Evolutionary conservation across 64 coral and sea anemone genomes (phyloP), one percentile per base, ranked within the genome.

Genomic region (Pocillopora damicornis): DNA sequence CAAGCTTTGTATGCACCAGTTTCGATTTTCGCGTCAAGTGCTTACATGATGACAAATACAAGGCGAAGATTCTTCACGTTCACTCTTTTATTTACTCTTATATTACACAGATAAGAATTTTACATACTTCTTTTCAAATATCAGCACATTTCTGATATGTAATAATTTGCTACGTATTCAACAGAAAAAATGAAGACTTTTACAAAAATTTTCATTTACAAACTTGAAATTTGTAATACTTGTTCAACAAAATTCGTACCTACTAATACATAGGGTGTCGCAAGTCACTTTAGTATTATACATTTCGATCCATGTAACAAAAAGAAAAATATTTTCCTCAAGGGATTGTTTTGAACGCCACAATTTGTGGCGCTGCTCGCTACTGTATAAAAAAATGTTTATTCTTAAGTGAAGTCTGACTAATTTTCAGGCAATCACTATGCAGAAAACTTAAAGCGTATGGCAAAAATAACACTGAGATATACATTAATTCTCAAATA

Each of bases 21-120:
- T 51, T 51, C 42, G 42, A 4, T 51, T 51, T 7, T 51, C 1
- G 42, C 42, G 42, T 2, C 42, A 51, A 51, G 42, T 51, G 3
- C 42, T 51, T 51, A 51, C 42, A 7, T 4, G 25, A 71, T 71
- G n/a, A 71, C 2, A 25, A 30, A 5, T 71, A 59, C n/a, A 38
- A 82, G 30, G 9, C 11, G 22, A n/a, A 67, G 9, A 66, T 20
- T 65, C 18, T 66, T 66, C 9, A 63, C 80, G 42, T 30, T 16
- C 61, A 82, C 80, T 22, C 35, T 85, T 85, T 85, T 85, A 85
- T 85, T 85, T 66, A 37, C 72, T 85, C 72, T 85, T 71, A 85
- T 85, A 68, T 85, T 85, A 85, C 81, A 85, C 64, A n/a, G 81
- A 72, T 57, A 85, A 10, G 81, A 25, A 85, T 72, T 85, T 71